Conservation (phyloP, 2,113 vertebrate species). For the Corythoichthys intestinalis region DNA sequence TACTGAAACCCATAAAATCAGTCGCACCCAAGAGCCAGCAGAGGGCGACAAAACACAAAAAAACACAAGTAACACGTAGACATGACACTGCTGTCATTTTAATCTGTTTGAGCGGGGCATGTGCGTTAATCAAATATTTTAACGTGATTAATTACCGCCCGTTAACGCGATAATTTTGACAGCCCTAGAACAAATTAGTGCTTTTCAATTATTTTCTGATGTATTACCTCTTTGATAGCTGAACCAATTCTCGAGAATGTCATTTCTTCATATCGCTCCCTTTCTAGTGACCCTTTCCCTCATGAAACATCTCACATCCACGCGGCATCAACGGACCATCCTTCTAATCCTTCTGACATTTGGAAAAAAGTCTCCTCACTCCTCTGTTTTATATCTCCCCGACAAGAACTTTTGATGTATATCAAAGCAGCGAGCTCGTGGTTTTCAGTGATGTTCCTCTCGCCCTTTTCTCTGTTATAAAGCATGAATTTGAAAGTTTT, state of each 20-base stretch:
- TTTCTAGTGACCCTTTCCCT: background rate
- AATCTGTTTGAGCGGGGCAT: no score
- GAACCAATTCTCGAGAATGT: slow-evolving; percentile 1
- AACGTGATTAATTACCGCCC: no score
- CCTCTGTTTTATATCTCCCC: background rate
- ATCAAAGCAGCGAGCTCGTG: slow-evolving; percentile 8
- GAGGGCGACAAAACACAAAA: no score
- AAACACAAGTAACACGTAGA: no score
- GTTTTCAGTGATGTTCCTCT: background rate
- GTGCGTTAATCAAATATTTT: no score
- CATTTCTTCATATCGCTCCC: slow-evolving; percentile 6
- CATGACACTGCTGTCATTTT: no score
- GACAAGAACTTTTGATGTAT: slow-evolving; percentile 7
- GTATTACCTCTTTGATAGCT: background rate
- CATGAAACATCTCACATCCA: slow-evolving; percentile 8
- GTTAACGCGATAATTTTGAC: no score
- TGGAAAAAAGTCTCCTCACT: slow-evolving; percentile 19
- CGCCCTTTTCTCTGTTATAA: background rate
- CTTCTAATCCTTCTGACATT: slow-evolving; percentile 38
- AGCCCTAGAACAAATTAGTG: no score
- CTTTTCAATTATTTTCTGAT: no score
- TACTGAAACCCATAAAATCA: no score
- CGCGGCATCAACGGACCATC: slow-evolving; percentile 21
- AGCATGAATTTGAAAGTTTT: background rate
- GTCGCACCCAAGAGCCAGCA: no score